A percentile compares a stretch with the other conserved stretches of the same genome.
Conservation (phyloP, 2,888 invertebrate species). For the Xanthia icteritia region DNA sequence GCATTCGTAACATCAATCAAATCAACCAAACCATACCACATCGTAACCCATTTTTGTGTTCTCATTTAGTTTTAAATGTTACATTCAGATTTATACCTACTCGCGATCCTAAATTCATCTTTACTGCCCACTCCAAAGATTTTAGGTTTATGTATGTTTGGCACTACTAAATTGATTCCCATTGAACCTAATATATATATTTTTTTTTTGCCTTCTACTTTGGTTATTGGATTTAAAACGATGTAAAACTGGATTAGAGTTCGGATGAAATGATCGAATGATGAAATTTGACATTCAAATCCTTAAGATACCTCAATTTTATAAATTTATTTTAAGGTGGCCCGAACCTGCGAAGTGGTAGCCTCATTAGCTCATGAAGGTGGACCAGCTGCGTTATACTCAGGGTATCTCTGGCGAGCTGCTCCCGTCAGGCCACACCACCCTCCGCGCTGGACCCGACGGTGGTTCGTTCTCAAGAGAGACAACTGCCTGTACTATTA, state of each 20-base stretch:
- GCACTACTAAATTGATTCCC: neutral
- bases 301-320: neutral
- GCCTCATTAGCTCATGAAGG: constrained; percentile 92
- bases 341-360: constrained; percentile 95
- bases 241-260: neutral
- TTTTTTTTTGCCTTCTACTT: too few species aligned
- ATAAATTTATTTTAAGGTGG: constrained; percentile 90
- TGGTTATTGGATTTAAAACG: neutral
- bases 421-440: constrained; percentile 87
- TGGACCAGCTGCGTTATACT: constrained; percentile 91
- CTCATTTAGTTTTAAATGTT: constrained; percentile 21
- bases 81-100: constrained; percentile 15
- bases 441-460: constrained; percentile 94
- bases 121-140: constrained; percentile 27
- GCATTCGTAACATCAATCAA: constrained; percentile 37
- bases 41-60: constrained; percentile 50
- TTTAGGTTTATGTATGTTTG: constrained; percentile 16
- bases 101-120: constrained; percentile 20
- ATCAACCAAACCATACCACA: constrained; percentile 28
- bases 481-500: constrained; percentile 99
- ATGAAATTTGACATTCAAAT: neutral
- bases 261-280: too few species aligned
- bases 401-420: constrained; percentile 95
- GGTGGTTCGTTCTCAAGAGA: constrained; percentile 97
- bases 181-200: neutral